A percentile compares a stretch with the other conserved stretches of the same genome.
These are phyloP conservation scores for Neodiprion virginianus DNA, from an alignment of 1,140 invertebrate genomes.

Conservation along the genomic window DNA sequence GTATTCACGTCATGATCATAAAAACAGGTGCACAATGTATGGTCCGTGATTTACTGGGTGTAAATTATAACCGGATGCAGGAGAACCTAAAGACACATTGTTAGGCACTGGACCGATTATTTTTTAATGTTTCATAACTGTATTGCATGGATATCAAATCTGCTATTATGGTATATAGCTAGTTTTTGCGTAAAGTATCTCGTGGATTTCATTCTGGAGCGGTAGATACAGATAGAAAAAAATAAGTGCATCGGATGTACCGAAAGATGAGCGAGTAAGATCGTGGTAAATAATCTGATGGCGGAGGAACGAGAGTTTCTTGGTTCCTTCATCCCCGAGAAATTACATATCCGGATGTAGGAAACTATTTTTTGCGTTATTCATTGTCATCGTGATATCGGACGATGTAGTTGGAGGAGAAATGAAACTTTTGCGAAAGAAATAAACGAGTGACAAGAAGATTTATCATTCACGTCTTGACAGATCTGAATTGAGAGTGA, in stretches of 20 bases:
- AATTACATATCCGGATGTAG: too few species aligned
- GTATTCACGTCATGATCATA: not conserved
- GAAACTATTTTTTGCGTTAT: not conserved
- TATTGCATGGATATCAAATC: too few species aligned
- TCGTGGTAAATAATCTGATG: too few species aligned
- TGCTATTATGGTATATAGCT: too few species aligned
- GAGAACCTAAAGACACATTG: not conserved
- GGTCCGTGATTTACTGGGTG: not conserved
- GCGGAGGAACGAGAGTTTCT: too few species aligned
- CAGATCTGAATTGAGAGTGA: not conserved
- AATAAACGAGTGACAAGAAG: not conserved
- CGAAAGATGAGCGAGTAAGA: too few species aligned
- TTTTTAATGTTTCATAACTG: not conserved
- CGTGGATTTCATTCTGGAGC: too few species aligned
- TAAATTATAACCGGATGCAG: not conserved
- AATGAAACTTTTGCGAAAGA: not conserved
- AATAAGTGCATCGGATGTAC: too few species aligned
- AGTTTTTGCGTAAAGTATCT: too few species aligned
- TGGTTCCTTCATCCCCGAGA: too few species aligned
- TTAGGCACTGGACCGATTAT: not conserved
- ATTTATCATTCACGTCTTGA: not conserved
- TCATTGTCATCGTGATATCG: not conserved
- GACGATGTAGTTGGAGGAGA: not conserved
- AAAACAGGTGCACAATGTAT: not conserved
- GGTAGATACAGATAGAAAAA: too few species aligned